A percentile compares a stretch with the other conserved stretches of the same genome.
phyloP scores from a whole-genome alignment of 2,797 vertebrate genomes.

The Liparis tanakae region DNA sequence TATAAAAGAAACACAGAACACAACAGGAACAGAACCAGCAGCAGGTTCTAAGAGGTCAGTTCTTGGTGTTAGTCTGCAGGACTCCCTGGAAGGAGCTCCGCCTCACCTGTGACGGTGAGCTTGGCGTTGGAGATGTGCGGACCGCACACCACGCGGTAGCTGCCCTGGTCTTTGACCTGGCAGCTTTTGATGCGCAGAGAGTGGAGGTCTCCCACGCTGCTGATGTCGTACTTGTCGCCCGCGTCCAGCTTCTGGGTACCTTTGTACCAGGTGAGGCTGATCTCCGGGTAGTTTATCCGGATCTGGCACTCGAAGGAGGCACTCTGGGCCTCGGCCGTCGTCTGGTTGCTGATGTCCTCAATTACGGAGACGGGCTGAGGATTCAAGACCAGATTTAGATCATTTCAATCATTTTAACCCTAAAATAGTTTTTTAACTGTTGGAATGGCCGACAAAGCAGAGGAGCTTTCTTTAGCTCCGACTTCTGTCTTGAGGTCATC shows the following conservation, averaged over 20 bases:
- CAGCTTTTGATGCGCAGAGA: conserved; percentile 89
- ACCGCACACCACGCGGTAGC: conserved; percentile 95
- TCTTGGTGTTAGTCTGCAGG: conserved; percentile 11
- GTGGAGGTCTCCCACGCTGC: conserved; percentile 87
- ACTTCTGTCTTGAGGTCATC: too few relatives aligned
- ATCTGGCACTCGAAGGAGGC: conserved; percentile 92
- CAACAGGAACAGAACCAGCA: neutral
- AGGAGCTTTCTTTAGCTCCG: too few relatives aligned
- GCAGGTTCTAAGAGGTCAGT: conserved; percentile 71
- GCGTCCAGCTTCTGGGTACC: conserved; percentile 93
- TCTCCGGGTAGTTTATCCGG: conserved; percentile 97
- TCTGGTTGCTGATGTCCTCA: conserved; percentile 92
- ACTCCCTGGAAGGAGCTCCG: conserved; percentile 20
- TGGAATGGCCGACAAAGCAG: neutral
- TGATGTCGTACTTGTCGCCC: conserved; percentile 90
- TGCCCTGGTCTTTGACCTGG: conserved; percentile 90
- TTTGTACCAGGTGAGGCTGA: conserved; percentile 96
- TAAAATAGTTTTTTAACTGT: neutral
- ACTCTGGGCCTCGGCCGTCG: conserved; percentile 83
- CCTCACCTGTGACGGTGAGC: conserved; percentile 89
- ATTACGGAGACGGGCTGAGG: conserved; percentile 90
- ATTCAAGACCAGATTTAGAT: neutral
- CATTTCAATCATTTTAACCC: neutral
- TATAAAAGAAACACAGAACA: conserved; percentile 28
- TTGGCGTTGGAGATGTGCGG: conserved; percentile 96